Conservation (phyloP, 1,140 invertebrate genomes). For the Cyphomyrmex costatus region DNA sequence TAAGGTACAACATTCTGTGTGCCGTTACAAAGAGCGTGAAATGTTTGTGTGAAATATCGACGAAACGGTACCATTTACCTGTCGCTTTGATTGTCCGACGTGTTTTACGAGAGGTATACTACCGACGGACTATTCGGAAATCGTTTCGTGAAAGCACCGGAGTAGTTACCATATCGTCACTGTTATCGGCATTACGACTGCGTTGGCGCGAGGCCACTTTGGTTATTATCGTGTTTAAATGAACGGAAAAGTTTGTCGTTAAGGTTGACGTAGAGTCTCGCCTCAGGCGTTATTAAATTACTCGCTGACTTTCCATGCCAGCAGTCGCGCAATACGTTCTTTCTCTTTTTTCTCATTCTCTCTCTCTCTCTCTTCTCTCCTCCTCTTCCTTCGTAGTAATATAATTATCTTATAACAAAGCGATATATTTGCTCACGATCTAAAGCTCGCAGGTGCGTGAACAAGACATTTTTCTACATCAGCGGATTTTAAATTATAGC, state of each 20-base stretch:
- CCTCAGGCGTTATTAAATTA: conserved; percentile 67
- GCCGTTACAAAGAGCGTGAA: conserved; percentile 26
- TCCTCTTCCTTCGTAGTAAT: not conserved
- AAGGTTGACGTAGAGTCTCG: conserved; percentile 34
- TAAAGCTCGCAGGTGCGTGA: conserved; percentile 13
- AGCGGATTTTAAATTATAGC: not conserved
- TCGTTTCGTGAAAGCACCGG: conserved; percentile 45
- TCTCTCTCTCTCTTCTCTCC: not conserved
- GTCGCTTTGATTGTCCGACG: conserved; percentile 37
- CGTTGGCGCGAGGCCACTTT: conserved; percentile 41
- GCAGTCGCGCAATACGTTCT: not conserved
- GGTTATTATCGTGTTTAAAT: conserved; percentile 65
- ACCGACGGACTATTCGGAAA: conserved; percentile 31
- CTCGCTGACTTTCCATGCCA: conserved; percentile 39
- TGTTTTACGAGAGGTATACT: conserved; percentile 28
- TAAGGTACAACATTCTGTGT: not conserved
- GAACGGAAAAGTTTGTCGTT: conserved; percentile 61
- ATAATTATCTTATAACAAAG: conserved; percentile 3
- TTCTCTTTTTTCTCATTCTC: not conserved
- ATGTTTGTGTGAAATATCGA: conserved; percentile 26
- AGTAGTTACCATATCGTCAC: conserved; percentile 59
- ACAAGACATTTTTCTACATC: not conserved
- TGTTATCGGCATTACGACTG: conserved; percentile 58
- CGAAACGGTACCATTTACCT: conserved; percentile 45
- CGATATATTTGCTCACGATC: not conserved